A percentile compares a stretch with the other conserved stretches of the same genome.
These are phyloP conservation scores for Pipa parva DNA, from an alignment of 2,113 vertebrate species.

Conservation along the genomic window DNA sequence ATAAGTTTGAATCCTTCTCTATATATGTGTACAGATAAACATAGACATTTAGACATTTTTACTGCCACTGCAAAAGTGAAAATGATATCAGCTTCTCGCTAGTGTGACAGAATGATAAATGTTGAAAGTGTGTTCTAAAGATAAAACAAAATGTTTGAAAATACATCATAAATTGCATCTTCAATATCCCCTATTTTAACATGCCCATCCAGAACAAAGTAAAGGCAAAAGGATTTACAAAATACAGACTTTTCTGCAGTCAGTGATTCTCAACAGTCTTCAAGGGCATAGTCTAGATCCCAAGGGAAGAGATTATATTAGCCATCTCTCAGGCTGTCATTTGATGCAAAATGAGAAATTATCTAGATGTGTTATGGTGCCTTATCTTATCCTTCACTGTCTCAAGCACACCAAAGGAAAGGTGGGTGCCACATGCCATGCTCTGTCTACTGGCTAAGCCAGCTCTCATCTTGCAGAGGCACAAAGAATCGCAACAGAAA, in stretches of 20 bases:
- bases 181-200: not conserved
- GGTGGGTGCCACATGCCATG: constrained; percentile 23
- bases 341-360: constrained; percentile 44
- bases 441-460: constrained; percentile 23
- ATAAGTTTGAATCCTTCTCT: no score
- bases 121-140: not conserved
- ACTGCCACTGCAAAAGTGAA: no score
- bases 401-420: constrained; percentile 19
- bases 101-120: not conserved
- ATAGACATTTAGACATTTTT: no score
- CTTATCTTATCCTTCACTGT: constrained; percentile 26
- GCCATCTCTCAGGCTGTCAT: constrained; percentile 30
- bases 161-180: not conserved
- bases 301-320: constrained; percentile 30
- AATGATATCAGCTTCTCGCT: not conserved
- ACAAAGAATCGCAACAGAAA: constrained; percentile 27
- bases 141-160: not conserved
- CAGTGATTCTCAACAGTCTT: constrained; percentile 19
- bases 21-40: no score
- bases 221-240: not conserved
- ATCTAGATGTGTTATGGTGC: constrained; percentile 37
- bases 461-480: constrained; percentile 26
- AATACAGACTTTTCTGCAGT: constrained; percentile 1
- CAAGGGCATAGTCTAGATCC: constrained; percentile 41
- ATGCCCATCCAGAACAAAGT: constrained; percentile 6